Evolutionary conservation across 2,797 vertebrate genomes (phyloP), one percentile per base, ranked within the genome.

Genomic region (Paratrypauchen microcephalus): DNA sequence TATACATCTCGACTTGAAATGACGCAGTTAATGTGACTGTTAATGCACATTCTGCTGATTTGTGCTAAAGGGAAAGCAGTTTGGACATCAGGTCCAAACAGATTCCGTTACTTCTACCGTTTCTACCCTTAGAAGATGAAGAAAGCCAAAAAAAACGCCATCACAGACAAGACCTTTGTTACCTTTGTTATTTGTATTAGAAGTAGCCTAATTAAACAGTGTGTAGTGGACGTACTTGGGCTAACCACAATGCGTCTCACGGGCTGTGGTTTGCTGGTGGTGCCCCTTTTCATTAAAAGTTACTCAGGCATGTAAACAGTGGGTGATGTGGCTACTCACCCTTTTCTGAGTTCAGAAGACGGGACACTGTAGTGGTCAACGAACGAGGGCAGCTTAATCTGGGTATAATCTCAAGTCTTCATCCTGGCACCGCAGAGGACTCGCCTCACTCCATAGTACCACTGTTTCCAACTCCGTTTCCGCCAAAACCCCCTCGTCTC

Each of bases 391-490:
- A 69, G 85, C 32, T 71, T 63, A 80, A 77, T 77, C 56, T 57
- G 32, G 26, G 30, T 61, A 12, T 62, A 82, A 70, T 58, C 54
- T 92, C 82, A 91, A 81, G 80, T 80, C 82, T 90, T 84, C 94
- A 94, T 93, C 76, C 76, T 68, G 84, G 75, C 84, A 71, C 65
- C 54, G 56, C 66, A 32, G 66, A 45, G 30, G 64, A 69, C 62
- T 74, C 55, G 45, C 68, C 60, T 85, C 76, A 85, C 82, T 73
- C 66, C 86, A 86, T 83, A 62, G 73, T 82, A 1, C 30, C 57
- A 68, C 62, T 71, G 30, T 72, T n/a, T 19, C 62, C 47, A 12
- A 3, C 41, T 4, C 47, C 11, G 57, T 56, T 78, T 75, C 63
- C 63, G 63, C 47, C 55, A 68, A 59, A 68, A 39, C 58, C 68